Evolutionary conservation across 2,888 invertebrate genomes (phyloP), one percentile per base, ranked within the genome.

Genomic region (Osedax fenrisi): DNA sequence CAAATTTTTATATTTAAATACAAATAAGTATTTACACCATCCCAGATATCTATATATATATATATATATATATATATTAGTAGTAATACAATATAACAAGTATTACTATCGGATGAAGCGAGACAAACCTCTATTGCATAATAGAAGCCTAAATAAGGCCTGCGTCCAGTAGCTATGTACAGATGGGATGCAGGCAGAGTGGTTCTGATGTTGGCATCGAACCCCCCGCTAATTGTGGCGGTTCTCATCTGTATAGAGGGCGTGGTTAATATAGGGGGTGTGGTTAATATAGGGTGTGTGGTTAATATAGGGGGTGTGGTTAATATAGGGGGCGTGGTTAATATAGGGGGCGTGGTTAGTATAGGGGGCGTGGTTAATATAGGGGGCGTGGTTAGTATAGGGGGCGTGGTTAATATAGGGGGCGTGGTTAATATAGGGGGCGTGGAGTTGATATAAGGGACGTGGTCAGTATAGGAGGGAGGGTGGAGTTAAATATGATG

Each of bases 111-210:
- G n/a, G n/a, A n/a, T n/a, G n/a, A n/a, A 17, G 17, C 41, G 5
- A 41, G 41, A 41, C 72, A 76, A 78, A 85, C 85, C 82, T 95
- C 94, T 73, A 92, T 86, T 3, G 92, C 92, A 85, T 90, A 91
- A 85, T 92, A 93, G 84, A 92, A 93, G 0, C 91, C 92, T 76
- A 92, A 83, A 84, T 90, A 95, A 0, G 95, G 95, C 76, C 90
- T 89, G 3, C 88, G 87, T 0, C 95, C 95, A 5, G 89, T 89
- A 10, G 90, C 90, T 62, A 92, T 83, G 56, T 92, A 89, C 70
- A 92, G 86, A 23, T 89, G 89, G 76, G 89, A 90, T 73, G 91
- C 89, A 1, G 91, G 90, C 0, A 92, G 90, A 75, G 90, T 88
- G 2, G 90, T 88, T 67, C 82, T 80, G n/a, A 83, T 80, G 69